Evolutionary conservation across 2,797 vertebrate genomes (phyloP), one percentile per base, ranked within the genome.

Genomic region (Cossypha dichroa): DNA sequence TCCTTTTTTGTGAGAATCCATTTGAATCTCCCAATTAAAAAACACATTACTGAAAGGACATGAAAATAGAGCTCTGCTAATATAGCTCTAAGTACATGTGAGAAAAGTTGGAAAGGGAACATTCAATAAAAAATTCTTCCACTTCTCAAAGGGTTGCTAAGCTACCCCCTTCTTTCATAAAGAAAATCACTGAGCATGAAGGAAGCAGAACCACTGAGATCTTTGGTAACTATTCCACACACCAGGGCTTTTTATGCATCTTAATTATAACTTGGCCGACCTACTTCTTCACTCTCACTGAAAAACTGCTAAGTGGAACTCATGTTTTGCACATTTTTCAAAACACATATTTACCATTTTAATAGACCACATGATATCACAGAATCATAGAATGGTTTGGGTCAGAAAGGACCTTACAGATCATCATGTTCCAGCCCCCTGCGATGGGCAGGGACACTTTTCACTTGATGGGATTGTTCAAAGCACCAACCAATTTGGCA

Each of bases 121-220:
- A 81, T 25, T 52, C 28, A 91, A 54, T 34, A 60, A 92, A 96
- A 92, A 93, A 96, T 94, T 90, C 90, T 77, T 87, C 40, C 21
- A 74, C 75, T 94, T 93, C 77, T 87, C 75, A 49, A 93, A 93
- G 56, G 22, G 94, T 97, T 97, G 96, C 96, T 96, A 96, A 91
- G 96, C 88, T 91, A 96, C 93, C 2, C 23, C 3, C 46, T 88
- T 94, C 85, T 74, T 94, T 94, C 92, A 74, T 72, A 91, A 91
- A 94, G 85, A 79, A 90, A 88, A 93, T 62, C 85, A 90, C 70
- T 41, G 60, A 96, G 79, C 48, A 55, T 88, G 87, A 93, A 96
- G 81, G 87, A 95, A 92, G 87, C 19, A 82, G 87, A 92, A 92
- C 46, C 52, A 85, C 78, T 75, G 83, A 88, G 92, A 70, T 81